A percentile compares a stretch with the other conserved stretches of the same genome.
phyloP scores from a whole-genome alignment of 2,888 invertebrate genomes.

The Eristalinus sepulchralis region DNA sequence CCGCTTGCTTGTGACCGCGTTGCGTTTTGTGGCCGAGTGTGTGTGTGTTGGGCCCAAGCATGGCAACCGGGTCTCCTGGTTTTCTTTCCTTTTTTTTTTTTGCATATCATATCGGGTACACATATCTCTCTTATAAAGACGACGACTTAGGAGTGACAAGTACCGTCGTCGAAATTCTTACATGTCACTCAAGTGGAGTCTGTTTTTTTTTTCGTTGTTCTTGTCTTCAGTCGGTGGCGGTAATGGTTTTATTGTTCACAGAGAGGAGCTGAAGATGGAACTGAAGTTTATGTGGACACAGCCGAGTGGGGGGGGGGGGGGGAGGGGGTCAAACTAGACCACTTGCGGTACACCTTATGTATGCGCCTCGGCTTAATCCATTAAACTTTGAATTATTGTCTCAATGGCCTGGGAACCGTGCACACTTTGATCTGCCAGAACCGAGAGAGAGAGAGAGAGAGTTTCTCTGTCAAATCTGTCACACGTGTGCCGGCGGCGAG shows the following conservation, averaged over 20 bases:
- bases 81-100: conserved; percentile 5
- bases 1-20: conserved; percentile 30
- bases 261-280: too few relatives aligned
- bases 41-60: background rate
- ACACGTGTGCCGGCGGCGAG: too few relatives aligned
- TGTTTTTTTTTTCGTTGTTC: conserved; percentile 20
- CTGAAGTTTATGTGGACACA: too few relatives aligned
- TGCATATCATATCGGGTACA: conserved; percentile 52
- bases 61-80: conserved; percentile 4
- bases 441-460: background rate
- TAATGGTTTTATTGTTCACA: background rate
- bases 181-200: conserved; percentile 50
- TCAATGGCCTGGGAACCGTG: background rate
- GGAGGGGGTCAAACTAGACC: conserved; percentile 47
- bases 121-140: conserved; percentile 50
- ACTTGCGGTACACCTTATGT: conserved; percentile 49
- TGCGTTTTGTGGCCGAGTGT: background rate
- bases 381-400: conserved; percentile 46
- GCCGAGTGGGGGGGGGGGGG: background rate
- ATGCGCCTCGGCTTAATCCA: background rate
- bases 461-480: background rate
- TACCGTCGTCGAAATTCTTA: conserved; percentile 59
- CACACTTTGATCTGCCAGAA: background rate
- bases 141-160: conserved; percentile 63
- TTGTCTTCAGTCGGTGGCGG: background rate